Evolutionary conservation across 2,113 vertebrate species (phyloP).

Genomic region (Oryzias curvinotus): DNA sequence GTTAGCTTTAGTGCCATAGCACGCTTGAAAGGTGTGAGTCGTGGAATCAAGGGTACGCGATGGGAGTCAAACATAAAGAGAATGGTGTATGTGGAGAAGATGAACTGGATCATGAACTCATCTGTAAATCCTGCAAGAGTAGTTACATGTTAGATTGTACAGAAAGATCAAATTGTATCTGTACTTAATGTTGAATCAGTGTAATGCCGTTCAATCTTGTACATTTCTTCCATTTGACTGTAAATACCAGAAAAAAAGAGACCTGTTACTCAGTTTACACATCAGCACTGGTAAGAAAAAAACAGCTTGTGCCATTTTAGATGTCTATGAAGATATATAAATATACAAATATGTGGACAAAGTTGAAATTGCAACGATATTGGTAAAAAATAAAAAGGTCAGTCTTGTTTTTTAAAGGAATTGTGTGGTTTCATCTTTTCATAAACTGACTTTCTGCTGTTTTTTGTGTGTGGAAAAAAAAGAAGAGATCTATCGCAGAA

Average conservation of each 20-base stretch:
- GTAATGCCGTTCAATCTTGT: slow-evolving; percentile 91
- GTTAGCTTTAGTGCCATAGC: slow-evolving; percentile 86
- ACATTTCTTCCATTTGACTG: slow-evolving; percentile 92
- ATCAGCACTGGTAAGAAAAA: slow-evolving; percentile 85
- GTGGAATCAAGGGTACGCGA: slow-evolving; percentile 85
- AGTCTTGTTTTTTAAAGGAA: slow-evolving; percentile 82
- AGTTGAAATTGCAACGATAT: slow-evolving; percentile 71
- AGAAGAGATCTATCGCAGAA: background rate
- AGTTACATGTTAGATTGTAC: slow-evolving; percentile 92
- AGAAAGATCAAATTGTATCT: slow-evolving; percentile 86
- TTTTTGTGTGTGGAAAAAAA: background rate
- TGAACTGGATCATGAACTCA: slow-evolving; percentile 82
- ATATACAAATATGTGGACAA: slow-evolving; percentile 70
- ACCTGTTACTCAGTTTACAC: slow-evolving; percentile 84
- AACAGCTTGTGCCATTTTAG: slow-evolving; percentile 86
- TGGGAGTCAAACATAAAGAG: slow-evolving; percentile 71
- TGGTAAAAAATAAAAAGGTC: slow-evolving; percentile 76
- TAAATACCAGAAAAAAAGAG: slow-evolving; percentile 85
- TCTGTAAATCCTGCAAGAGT: slow-evolving; percentile 77
- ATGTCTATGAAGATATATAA: slow-evolving; percentile 76
- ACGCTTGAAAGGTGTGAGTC: slow-evolving; percentile 85
- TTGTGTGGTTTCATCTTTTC: slow-evolving; percentile 72
- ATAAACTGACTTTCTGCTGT: background rate
- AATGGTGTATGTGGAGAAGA: slow-evolving; percentile 79
- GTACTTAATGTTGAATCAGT: slow-evolving; percentile 89